Base-by-base conservation (phyloP, 2,797 vertebrate genomes). In the Xenentodon cancila region DNA sequence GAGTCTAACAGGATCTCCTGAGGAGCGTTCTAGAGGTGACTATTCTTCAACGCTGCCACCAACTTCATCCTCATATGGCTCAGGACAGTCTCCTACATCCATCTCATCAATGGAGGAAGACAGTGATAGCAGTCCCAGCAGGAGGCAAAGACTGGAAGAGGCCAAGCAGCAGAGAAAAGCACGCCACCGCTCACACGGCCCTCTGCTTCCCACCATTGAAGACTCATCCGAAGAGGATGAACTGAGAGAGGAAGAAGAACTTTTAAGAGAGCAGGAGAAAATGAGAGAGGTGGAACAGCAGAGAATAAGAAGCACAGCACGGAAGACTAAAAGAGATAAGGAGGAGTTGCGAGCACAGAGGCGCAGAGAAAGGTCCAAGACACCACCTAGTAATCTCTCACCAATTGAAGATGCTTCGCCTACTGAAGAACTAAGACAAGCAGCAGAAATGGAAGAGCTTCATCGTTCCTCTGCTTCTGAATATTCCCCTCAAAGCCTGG, bases 211-310 rank as follows among this genome's bases (percentile, higher is more conserved):
- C 43, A 99, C 98, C 9, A 99, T 99, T 17, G 98, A 99, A 88
- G 98, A 99, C 83, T 99, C 98, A 0, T 99, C 98, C 0, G 98
- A 99, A 72, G 98, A 99, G 75, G 98, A 99, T 15, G 98, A 99
- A 89, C 87, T 99, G 50, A 93, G 98, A 60, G 98, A 99, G 47
- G 98, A 99, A 75, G 98, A 99, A 79, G 98, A 99, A 85, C 95
- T 99, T 48, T 87, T 99, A 57, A 91, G 97, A 30, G 98, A 99
- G 77, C 98, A 99, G 84, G 98, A 99, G 85, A 99, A 98, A 88
- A 98, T 99, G 97, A 94, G 98, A 69, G 98, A 99, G 82, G 96
- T 98, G 65, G 98, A 99, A 75, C 97, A 99, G 87, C 97, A 99
- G 76, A 95, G 97, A 74, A 98, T 98, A 73, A 93, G 97, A 78